A percentile compares a stretch with the other conserved stretches of the same genome.
These are phyloP conservation scores for Apotomis turbidana DNA, from an alignment of 2,888 invertebrate species.

Conservation along the genomic window DNA sequence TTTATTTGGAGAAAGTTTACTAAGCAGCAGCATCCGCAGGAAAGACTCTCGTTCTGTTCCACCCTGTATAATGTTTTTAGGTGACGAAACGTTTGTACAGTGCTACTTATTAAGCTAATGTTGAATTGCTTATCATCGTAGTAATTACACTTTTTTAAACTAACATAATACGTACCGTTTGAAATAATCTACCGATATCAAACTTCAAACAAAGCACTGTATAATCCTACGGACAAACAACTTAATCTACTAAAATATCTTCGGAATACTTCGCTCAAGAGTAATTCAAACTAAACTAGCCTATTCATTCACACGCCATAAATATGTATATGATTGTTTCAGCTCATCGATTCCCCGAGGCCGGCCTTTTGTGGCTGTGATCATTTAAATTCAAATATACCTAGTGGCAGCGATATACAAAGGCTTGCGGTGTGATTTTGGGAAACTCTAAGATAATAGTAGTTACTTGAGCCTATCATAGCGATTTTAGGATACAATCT, in stretches of 20 bases:
- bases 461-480: constrained; percentile 3
- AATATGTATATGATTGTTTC: constrained; percentile 51
- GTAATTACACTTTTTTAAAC: too few species aligned
- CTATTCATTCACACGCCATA: constrained; percentile 41
- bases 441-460: constrained; percentile 38
- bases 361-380: constrained; percentile 41
- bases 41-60: too few species aligned
- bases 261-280: constrained; percentile 13
- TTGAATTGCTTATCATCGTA: too few species aligned
- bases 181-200: not conserved
- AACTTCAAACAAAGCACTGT: constrained; percentile 11
- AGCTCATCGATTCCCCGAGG: constrained; percentile 51
- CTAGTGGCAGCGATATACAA: constrained; percentile 29
- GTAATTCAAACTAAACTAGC: constrained; percentile 24
- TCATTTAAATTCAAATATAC: constrained; percentile 51
- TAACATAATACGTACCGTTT: not conserved
- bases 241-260: constrained; percentile 23
- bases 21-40: too few species aligned
- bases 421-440: constrained; percentile 40
- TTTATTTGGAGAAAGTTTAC: too few species aligned
- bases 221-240: constrained; percentile 5
- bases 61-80: too few species aligned
- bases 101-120: too few species aligned
- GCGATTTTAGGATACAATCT: constrained; percentile 8
- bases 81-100: too few species aligned